Percentiles rank a stretch among this genome's conserved stretches.
These are phyloP conservation scores for Acanthiza pusilla DNA, from an alignment of 2,797 vertebrate species.

Conservation along the genomic window DNA sequence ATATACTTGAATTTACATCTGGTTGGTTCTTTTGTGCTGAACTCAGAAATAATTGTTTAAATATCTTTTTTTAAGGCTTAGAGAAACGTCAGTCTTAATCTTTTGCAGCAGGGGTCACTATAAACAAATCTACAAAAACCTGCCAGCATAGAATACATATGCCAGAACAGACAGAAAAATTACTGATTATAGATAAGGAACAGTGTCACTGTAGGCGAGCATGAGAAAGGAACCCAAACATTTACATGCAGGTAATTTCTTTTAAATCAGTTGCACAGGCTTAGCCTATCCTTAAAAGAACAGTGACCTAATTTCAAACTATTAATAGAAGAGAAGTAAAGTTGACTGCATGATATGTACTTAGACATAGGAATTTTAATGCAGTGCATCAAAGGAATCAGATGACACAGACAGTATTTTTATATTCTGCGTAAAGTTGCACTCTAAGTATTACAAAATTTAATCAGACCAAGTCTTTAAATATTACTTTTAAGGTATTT, in stretches of 20 bases:
- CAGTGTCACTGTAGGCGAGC: accelerated
- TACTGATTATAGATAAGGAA: background rate
- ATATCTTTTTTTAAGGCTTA: slow-evolving; percentile 11
- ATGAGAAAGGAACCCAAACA: background rate
- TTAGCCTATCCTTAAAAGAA: slow-evolving; percentile 16
- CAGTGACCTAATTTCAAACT: slow-evolving; percentile 47
- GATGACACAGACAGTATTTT: slow-evolving; percentile 43
- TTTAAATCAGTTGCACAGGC: background rate
- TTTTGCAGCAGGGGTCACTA: slow-evolving; percentile 55
- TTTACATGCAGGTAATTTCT: background rate
- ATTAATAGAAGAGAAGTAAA: slow-evolving; percentile 60
- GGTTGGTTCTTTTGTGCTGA: background rate
- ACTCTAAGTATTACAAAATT: background rate
- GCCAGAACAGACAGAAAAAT: background rate
- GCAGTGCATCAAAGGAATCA: slow-evolving; percentile 43
- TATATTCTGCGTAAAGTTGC: background rate
- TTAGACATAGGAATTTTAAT: slow-evolving; percentile 50
- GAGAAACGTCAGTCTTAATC: background rate
- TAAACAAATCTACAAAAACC: slow-evolving; percentile 32
- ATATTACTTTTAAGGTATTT: slow-evolving; percentile 17
- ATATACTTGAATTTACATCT: background rate
- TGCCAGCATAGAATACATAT: background rate
- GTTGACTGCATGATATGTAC: slow-evolving; percentile 9
- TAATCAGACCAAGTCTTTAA: slow-evolving; percentile 16
- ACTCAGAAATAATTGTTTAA: background rate